A percentile compares a stretch with the other conserved stretches of the same genome.
Conservation (phyloP, 2,113 vertebrate species). For the Podarcis raffonei region DNA sequence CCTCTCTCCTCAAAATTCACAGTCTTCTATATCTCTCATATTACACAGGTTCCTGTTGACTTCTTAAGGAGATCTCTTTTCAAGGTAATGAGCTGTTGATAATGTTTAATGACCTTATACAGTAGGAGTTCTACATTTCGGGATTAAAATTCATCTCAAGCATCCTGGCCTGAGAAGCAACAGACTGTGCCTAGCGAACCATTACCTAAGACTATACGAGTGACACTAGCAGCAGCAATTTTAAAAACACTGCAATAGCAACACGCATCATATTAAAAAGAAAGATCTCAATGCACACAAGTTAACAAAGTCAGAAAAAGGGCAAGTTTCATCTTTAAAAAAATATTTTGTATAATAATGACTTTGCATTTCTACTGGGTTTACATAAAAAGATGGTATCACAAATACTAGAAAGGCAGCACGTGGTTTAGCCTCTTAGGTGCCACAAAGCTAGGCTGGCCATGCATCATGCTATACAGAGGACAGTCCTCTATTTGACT, state of each 20-base stretch:
- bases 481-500: too few relatives aligned
- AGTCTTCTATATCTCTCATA: background rate
- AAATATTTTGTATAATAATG: background rate
- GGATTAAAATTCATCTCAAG: constrained; percentile 18
- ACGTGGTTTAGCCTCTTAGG: too few relatives aligned
- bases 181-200: background rate
- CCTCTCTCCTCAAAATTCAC: background rate
- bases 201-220: background rate
- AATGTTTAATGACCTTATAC: constrained; percentile 31
- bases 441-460: too few relatives aligned
- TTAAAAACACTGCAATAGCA: background rate
- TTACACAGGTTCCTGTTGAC: background rate
- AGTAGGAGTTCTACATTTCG: background rate
- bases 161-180: background rate
- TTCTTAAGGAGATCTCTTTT: constrained; percentile 27
- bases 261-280: background rate
- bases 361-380: background rate
- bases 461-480: too few relatives aligned
- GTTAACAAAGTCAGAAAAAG: background rate
- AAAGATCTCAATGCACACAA: background rate
- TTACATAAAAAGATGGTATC: too few relatives aligned
- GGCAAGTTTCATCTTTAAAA: background rate
- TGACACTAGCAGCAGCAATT: background rate
- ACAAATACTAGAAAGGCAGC: background rate
- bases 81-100: constrained; percentile 30